Conservation (phyloP, 2,797 vertebrate species). For the Staurois parvus region DNA sequence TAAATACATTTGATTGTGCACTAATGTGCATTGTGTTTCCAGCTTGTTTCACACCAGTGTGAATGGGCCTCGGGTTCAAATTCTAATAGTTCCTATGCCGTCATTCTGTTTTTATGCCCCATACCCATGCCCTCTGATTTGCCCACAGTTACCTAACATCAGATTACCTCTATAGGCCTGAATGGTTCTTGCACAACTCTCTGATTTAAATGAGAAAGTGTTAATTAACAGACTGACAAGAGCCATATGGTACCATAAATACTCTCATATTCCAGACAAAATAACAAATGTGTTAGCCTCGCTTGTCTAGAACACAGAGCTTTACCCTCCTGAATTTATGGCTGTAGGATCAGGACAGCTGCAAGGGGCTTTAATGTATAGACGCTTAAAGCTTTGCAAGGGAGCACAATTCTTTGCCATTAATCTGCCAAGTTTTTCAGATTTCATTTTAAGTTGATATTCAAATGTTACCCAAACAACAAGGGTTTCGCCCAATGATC, state of each 20-base stretch:
- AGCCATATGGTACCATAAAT: constrained; percentile 61
- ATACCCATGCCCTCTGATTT: background rate
- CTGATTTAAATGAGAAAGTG: constrained; percentile 45
- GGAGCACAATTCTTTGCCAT: constrained; percentile 29
- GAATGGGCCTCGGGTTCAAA: background rate
- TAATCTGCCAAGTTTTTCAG: constrained; percentile 2
- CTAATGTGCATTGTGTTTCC: no score
- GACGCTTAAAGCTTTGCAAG: constrained; percentile 29
- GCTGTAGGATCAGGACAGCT: constrained; percentile 51
- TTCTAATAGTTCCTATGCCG: background rate
- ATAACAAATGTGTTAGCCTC: constrained; percentile 60
- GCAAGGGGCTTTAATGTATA: constrained; percentile 52
- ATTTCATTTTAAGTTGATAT: constrained; percentile 19
- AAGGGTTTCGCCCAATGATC: no score
- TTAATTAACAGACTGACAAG: constrained; percentile 58
- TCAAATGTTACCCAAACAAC: no score
- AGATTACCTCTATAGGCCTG: background rate
- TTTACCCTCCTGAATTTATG: constrained; percentile 51
- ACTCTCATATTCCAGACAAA: constrained; percentile 62
- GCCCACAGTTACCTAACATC: background rate
- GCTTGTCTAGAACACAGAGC: constrained; percentile 47
- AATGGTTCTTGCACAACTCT: background rate
- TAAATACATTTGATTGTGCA: no score
- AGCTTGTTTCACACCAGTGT: no score
- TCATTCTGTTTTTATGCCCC: background rate